phyloP scores from a whole-genome alignment of 2,888 invertebrate genomes.

The Nomada ferruginata region DNA sequence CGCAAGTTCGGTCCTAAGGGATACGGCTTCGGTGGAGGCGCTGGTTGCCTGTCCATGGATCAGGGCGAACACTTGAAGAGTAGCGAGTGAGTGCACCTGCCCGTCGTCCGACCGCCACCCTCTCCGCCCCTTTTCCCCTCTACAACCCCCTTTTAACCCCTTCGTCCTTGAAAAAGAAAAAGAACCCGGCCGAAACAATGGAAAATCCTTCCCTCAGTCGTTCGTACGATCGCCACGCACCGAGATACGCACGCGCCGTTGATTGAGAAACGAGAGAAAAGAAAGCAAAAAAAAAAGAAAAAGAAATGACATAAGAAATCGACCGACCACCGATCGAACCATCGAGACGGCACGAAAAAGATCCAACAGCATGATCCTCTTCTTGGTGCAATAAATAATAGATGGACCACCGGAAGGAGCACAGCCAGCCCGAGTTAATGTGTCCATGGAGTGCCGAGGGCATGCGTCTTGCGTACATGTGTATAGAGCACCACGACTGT shows the following conservation, averaged over 20 bases:
- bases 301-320: not conserved
- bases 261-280: constrained; percentile 21
- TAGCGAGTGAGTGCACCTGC: constrained; percentile 89
- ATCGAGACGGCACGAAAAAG: constrained; percentile 23
- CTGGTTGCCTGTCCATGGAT: constrained; percentile 98
- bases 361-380: constrained; percentile 61
- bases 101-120: constrained; percentile 66
- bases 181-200: constrained; percentile 10
- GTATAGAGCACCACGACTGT: constrained; percentile 40
- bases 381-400: constrained; percentile 46
- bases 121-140: constrained; percentile 22
- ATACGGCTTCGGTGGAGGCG: constrained; percentile 99
- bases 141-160: constrained; percentile 15
- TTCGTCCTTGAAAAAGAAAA: not conserved
- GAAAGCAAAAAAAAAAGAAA: not conserved
- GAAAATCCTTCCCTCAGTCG: constrained; percentile 33
- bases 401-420: constrained; percentile 48
- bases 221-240: constrained; percentile 35
- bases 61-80: constrained; percentile 94
- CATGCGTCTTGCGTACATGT: constrained; percentile 57
- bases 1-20: constrained; percentile 99
- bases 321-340: constrained; percentile 43
- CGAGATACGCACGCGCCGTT: constrained; percentile 14
- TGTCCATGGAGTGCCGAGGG: constrained; percentile 55
- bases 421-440: constrained; percentile 18